Conservation (phyloP, 2,888 invertebrate species). For the Archaeoteleia sp. region DNA sequence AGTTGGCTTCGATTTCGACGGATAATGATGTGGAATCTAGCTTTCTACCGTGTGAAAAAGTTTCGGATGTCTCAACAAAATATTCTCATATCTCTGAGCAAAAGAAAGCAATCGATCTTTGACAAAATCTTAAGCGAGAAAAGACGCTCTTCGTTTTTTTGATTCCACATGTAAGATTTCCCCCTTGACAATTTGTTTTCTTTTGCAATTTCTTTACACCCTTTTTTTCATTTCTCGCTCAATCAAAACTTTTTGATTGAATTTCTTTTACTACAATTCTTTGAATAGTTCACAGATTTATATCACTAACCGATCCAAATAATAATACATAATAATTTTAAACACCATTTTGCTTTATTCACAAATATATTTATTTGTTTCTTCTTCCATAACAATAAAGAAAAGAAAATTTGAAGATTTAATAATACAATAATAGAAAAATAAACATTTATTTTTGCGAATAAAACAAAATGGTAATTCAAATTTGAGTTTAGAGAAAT, state of each 20-base stretch:
- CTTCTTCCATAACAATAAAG: too few species aligned
- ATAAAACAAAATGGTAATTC: too few species aligned
- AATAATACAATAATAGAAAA: too few species aligned
- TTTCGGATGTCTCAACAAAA: constrained; percentile 13
- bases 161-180: constrained; percentile 10
- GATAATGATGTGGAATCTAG: constrained; percentile 25
- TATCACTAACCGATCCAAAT: too few species aligned
- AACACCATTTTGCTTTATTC: too few species aligned
- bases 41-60: constrained; percentile 2
- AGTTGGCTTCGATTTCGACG: constrained; percentile 6
- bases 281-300: too few species aligned
- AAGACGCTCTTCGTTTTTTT: constrained; percentile 14
- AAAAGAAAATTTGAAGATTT: too few species aligned
- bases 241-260: constrained; percentile 9
- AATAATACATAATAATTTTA: too few species aligned
- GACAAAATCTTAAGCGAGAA: constrained; percentile 13
- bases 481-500: too few species aligned
- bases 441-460: too few species aligned
- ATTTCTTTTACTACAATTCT: neutral
- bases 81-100: constrained; percentile 8
- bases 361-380: too few species aligned
- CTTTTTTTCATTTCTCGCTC: constrained; percentile 1
- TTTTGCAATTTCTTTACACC: constrained; percentile 10
- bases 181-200: constrained; percentile 12
- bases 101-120: neutral